Evolutionary conservation across 2,797 vertebrate genomes (phyloP).

Genomic region (Anguilla pacifica): DNA sequence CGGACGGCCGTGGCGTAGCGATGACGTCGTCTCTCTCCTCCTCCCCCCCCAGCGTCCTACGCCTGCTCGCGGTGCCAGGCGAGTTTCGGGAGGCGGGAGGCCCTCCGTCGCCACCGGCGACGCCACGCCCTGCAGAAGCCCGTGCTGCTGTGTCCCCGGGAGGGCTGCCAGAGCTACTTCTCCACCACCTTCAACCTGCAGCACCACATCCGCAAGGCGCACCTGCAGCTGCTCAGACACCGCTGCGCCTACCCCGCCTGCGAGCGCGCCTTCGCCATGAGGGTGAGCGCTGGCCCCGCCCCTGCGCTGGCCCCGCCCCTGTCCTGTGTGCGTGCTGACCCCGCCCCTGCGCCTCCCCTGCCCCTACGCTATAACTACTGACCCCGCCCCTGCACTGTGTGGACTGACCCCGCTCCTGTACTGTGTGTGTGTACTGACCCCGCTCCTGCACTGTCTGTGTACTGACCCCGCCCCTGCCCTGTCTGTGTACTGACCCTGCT

Average conservation of each 20-base stretch:
- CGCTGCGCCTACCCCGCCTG: slow-evolving; percentile 72
- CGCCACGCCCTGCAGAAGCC: slow-evolving; percentile 69
- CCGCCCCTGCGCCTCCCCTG: slow-evolving; percentile 68
- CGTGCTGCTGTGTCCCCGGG: slow-evolving; percentile 68
- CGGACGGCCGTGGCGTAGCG: neutral
- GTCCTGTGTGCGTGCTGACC: too few species aligned
- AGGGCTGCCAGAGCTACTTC: slow-evolving; percentile 74
- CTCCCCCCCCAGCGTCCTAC: slow-evolving; percentile 47
- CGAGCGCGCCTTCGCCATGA: slow-evolving; percentile 72
- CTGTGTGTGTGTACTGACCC: too few species aligned
- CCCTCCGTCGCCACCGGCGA: slow-evolving; percentile 70
- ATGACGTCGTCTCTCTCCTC: neutral
- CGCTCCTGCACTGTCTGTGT: too few species aligned
- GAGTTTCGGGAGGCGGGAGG: slow-evolving; percentile 57
- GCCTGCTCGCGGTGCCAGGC: slow-evolving; percentile 69
- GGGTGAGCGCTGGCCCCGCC: slow-evolving; percentile 54
- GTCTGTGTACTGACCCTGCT: too few species aligned
- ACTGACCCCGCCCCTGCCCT: too few species aligned
- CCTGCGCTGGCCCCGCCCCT: too few species aligned
- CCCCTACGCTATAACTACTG: too few species aligned
- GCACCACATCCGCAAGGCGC: slow-evolving; percentile 79
- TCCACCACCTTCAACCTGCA: slow-evolving; percentile 80
- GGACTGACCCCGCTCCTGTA: too few species aligned
- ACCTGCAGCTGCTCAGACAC: slow-evolving; percentile 74
- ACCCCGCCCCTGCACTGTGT: too few species aligned